Conservation (phyloP, 2,888 invertebrate genomes). For the Trissonchulus sp. region DNA sequence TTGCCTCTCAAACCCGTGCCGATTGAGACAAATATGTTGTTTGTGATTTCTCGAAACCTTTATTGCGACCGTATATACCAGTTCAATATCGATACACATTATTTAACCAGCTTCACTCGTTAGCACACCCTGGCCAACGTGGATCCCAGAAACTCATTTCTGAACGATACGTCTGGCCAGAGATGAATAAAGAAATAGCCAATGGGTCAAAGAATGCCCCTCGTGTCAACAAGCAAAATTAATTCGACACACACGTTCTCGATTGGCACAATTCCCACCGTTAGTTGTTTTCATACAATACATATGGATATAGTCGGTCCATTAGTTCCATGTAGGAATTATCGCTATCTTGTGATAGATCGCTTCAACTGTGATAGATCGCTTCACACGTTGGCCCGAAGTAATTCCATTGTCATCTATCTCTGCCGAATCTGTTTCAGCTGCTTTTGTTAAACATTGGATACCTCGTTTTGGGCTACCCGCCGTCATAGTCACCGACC, state of each 20-base stretch:
- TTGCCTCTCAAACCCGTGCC: not conserved
- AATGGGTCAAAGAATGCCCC: constrained; percentile 12
- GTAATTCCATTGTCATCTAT: constrained; percentile 1
- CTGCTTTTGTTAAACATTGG: constrained; percentile 1
- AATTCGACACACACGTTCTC: not conserved
- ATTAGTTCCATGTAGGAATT: not conserved
- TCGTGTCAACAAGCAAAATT: constrained; percentile 9
- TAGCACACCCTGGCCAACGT: too few species aligned
- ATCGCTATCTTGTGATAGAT: not conserved
- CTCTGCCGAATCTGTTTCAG: constrained; percentile 1
- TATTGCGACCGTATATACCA: constrained; percentile 7
- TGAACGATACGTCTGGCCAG: constrained; percentile 1
- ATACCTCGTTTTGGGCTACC: not conserved
- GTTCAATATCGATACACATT: not conserved
- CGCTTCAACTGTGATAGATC: constrained; percentile 16
- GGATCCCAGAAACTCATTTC: not conserved
- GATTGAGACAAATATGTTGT: not conserved
- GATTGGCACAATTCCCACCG: not conserved
- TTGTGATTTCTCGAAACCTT: not conserved
- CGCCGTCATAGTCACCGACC: not conserved
- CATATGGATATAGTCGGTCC: constrained; percentile 13
- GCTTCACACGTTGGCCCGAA: constrained; percentile 6
- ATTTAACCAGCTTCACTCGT: not conserved
- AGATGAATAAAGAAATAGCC: not conserved
- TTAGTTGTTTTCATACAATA: constrained; percentile 2